phyloP scores from a whole-genome alignment of 30 jellyfish, hydroid and myxozoan species.

The Catostylus mosaicus region DNA sequence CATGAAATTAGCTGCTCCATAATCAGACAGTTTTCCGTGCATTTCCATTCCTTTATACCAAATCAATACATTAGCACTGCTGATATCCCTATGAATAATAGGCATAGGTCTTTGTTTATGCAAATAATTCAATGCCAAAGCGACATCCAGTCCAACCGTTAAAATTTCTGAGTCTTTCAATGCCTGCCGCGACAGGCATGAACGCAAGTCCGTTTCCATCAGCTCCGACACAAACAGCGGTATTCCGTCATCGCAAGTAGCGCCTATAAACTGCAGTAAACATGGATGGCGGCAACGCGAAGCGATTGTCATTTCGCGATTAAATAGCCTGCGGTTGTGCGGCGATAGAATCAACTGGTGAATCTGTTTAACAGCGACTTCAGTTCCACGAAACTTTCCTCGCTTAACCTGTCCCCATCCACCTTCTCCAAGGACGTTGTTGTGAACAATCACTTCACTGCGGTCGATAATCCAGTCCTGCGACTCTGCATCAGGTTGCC shows the following conservation, averaged over 20 bases:
- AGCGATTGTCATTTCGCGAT: conserved; percentile 96
- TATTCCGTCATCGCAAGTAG: conserved; percentile 91
- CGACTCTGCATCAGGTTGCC: conserved; percentile 5
- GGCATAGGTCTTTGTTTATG: conserved; percentile 84
- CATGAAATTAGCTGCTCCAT: conserved; percentile 95
- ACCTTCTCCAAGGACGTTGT: conserved; percentile 78
- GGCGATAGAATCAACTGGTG: conserved; percentile 88
- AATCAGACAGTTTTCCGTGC: conserved; percentile 93
- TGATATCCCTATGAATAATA: conserved; percentile 91
- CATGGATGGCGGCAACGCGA: conserved; percentile 98
- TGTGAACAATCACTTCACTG: conserved; percentile 58
- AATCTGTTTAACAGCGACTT: conserved; percentile 94
- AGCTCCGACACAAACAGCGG: conserved; percentile 91
- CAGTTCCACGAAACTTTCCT: conserved; percentile 94
- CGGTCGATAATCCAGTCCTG: conserved; percentile 87
- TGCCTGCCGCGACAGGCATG: conserved; percentile 49
- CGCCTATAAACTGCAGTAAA: conserved; percentile 95
- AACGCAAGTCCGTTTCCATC: conserved; percentile 81
- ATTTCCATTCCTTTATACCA: conserved; percentile 71
- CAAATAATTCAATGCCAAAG: conserved; percentile 79
- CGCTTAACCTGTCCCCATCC: conserved; percentile 98
- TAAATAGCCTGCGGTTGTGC: conserved; percentile 91
- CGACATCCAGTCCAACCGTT: conserved; percentile 69
- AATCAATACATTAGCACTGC: conserved; percentile 86
- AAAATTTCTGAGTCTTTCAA: conserved; percentile 39